Evolutionary conservation across 2,797 vertebrate genomes (phyloP), one percentile per base, ranked within the genome.

Genomic region (Orientallactaga sibirica): DNA sequence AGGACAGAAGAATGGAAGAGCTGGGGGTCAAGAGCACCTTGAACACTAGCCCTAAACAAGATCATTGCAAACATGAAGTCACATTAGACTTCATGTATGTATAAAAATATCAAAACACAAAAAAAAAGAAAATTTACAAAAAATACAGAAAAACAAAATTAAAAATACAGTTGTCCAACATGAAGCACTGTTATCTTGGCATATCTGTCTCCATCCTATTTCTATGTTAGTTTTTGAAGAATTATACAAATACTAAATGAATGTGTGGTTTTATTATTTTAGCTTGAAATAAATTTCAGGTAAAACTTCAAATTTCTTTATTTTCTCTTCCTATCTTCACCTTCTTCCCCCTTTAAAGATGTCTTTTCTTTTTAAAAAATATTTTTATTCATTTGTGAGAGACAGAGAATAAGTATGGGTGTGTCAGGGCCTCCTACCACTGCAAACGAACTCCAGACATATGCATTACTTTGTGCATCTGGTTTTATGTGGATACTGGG

Each of bases 81-180:
- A 48, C 7, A 48, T 10, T 10, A 48, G 48, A 48, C 33, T 37
- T 37, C 24, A 48, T 25, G 10, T 27, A 10, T 29, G 74, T 84
- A 43, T 16, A 37, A 68, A 92, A 75, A 33, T n/a, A 15, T 25
- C n/a, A 9, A 20, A 48, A 68, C 15, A 15, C 29, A 62, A 74
- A 74, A 78, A 74, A 78, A 22, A 15, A 37, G 0, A 27, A 90
- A 48, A 64, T 67, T 77, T 83, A 58, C 8, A 4, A 52, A 83
- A 91, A 84, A 82, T 74, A 68, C 6, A 76, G 90, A 62, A 68
- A 37, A 84, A 3, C 64, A 24, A 19, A 94, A 71, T n/a, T n/a
- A 52, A 64, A 61, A 16, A 29, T 52, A 58, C 78, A 18, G 68
- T 37, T 11, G 15, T 64, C 3, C 43, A 62, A 1, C 16, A 41